Conservation (phyloP, 1,140 invertebrate species). For the Drosophila sproati region DNA sequence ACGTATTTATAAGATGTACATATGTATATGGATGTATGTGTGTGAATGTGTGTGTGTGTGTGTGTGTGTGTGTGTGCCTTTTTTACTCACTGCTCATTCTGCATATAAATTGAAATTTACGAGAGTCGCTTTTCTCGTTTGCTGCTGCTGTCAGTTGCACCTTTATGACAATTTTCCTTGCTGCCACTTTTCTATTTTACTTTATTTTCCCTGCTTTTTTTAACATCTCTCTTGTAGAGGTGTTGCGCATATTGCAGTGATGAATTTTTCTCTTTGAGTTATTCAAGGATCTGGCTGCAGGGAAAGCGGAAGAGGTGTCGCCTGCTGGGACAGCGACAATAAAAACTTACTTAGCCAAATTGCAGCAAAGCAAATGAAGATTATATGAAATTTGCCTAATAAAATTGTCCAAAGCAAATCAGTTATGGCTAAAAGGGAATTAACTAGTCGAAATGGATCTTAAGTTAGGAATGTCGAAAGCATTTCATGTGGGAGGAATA, state of each 20-base stretch:
- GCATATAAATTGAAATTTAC: constrained; percentile 85
- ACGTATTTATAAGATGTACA: constrained; percentile 5
- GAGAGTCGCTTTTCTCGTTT: constrained; percentile 42
- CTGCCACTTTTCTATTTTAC: constrained; percentile 56
- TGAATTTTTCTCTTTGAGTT: constrained; percentile 84
- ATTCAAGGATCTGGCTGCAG: constrained; percentile 30
- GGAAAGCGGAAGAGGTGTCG: not conserved
- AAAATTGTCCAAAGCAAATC: constrained; percentile 10
- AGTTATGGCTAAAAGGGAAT: not conserved
- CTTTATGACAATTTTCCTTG: constrained; percentile 84
- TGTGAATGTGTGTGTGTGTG: constrained; percentile 38
- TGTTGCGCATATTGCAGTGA: constrained; percentile 79
- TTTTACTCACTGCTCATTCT: constrained; percentile 75
- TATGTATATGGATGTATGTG: not conserved
- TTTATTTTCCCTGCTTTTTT: constrained; percentile 11
- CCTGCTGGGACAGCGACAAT: constrained; percentile 47
- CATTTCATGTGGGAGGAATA: too few species aligned
- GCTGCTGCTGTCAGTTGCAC: constrained; percentile 73
- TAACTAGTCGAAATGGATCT: not conserved
- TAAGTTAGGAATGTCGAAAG: not conserved
- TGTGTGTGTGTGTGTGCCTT: constrained; percentile 52
- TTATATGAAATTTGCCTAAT: constrained; percentile 45
- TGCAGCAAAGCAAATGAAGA: constrained; percentile 52
- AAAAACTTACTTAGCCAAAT: constrained; percentile 81
- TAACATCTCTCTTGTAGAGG: constrained; percentile 41